Conservation (phyloP, 2,113 vertebrate genomes). For the Neotoma lepida region DNA sequence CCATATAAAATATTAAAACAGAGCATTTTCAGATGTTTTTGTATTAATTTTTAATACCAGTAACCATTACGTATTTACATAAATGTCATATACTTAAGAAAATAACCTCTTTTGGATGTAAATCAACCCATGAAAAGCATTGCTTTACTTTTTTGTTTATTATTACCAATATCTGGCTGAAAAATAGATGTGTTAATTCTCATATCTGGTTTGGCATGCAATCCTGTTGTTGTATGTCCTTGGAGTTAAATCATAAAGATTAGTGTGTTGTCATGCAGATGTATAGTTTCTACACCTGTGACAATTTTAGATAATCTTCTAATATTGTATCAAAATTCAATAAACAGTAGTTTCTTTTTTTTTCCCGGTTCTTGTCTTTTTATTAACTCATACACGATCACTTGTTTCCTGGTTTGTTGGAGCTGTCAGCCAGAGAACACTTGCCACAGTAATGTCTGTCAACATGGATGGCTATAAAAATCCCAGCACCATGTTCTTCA, state of each 20-base stretch:
- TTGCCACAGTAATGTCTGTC: background rate
- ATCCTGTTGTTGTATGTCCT: background rate
- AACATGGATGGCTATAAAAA: background rate
- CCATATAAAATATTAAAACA: constrained; percentile 30
- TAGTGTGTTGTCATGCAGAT: background rate
- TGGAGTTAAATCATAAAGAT: background rate
- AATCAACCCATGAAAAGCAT: background rate
- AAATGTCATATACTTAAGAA: background rate
- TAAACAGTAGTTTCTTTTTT: background rate
- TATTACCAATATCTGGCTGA: background rate
- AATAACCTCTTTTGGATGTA: background rate
- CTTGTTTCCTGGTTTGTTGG: background rate
- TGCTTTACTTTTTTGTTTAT: background rate
- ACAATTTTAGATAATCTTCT: background rate
- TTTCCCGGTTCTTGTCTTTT: too few relatives aligned
- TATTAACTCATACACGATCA: background rate
- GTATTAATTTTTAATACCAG: background rate
- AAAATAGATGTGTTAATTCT: background rate
- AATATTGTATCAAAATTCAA: background rate
- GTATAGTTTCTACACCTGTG: background rate
- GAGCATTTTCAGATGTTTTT: background rate
- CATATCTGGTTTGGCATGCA: background rate
- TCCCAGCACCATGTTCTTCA: background rate
- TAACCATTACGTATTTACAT: background rate
- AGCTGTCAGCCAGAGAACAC: background rate